Evolutionary conservation across 2,113 vertebrate species (phyloP), one percentile per base, ranked within the genome.

Genomic region (Rhabdornis inornatus): DNA sequence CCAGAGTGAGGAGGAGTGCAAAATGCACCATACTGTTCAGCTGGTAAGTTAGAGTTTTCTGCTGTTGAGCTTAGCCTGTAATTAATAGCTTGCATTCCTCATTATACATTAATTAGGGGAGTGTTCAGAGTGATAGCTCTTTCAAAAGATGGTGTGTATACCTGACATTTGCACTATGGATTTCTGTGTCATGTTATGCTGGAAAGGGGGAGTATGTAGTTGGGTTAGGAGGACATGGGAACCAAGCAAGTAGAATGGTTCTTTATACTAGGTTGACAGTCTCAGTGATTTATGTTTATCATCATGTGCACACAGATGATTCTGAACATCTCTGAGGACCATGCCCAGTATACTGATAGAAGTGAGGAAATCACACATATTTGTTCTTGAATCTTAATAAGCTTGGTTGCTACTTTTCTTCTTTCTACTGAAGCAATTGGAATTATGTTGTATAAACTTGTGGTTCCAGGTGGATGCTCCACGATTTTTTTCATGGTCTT

Each of bases 1-100:
- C 82, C 98, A 96, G 56, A 92, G 94, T 65, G 97, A 97, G 53
- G 97, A 96, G n/a, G 97, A 98, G 74, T 95, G 97, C 93, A 96
- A 92, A 83, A 95, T 87, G 35, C 98, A 98, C 83, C 98, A 98
- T 66, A 81, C 96, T 70, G 90, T 96, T 83, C 98, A 98, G 19
- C 96, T 98, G 96, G 99, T 99, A 90, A 95, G 96, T 95, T 64
- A 83, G 83, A 60, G 21, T 45, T 95, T 71, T 42, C 45, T 75
- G n/a, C 64, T 90, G 4, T 66, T 84, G 47, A 77, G 40, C 35
- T 92, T 52, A 76, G 42, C n/a, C n/a, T 95, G 75, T 65, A 57
- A 30, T 53, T 89, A 78, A 79, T 69, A 65, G 35, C 15, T 53
- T 87, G 17, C n/a, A 35, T 89, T 92, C 19, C 22, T 90, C 35